Base-by-base conservation (phyloP, 2,797 vertebrate species). In the Chelmon rostratus region DNA sequence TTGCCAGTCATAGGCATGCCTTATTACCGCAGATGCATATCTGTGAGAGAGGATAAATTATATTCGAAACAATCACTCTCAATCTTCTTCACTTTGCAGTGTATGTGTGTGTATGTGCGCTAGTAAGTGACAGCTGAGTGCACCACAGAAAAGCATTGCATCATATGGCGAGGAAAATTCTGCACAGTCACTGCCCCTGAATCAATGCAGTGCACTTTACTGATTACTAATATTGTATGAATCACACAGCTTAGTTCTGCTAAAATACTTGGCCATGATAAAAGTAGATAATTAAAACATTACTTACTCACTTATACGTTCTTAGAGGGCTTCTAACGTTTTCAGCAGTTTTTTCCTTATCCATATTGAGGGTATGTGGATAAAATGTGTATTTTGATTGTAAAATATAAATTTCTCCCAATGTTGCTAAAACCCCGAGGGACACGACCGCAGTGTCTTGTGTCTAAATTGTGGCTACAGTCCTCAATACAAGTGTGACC, bases 181-280 rank as follows among this genome's bases (percentile, higher is more conserved):
- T 81, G 77, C 69, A 76, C 67, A 81, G 74, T 83, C 84, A 86
- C 76, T 16, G 38, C 75, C 33, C 44, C 66, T 59, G 67, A 82
- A 87, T 85, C 72, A 76, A 75, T 86, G 63, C 69, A 86, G 70
- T 77, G 50, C 68, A 85, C 74, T 88, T 49, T 33, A 64, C 42
- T 73, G 54, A 77, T 88, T 78, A 68, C 67, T 71, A 35, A 65
- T 83, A 77, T 44, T 47, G 28, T 53, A 81, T 76, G 54, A 85
- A 66, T 68, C 69, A 54, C 46, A 44, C 35, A 11, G 46, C 76
- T 65, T 13, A 38, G 12, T 42, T 74, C 38, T 64, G 46, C 80
- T 65, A 74, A 85, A 84, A 64, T 76, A 76, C 21, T 67, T 71
- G 67, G 31, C 28, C 28, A 28, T 35, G n/a, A 78, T 52, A 25